These are phyloP conservation scores for Hypomecis atomaria DNA, from an alignment of 2,888 invertebrate genomes.

Conservation along the genomic window DNA sequence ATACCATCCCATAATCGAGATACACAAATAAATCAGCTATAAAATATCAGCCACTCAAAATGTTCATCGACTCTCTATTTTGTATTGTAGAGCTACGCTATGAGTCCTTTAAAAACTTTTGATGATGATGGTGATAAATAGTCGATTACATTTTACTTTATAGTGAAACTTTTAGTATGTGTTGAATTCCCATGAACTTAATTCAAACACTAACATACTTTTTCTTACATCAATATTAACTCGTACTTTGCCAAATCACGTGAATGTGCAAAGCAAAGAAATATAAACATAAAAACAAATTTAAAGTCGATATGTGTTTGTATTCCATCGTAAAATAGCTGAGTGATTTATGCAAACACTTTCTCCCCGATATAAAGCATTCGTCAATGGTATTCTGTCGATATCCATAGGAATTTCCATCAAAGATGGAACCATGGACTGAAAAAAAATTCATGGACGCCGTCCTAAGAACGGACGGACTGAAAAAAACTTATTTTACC, in stretches of 20 bases:
- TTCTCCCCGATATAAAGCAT: slow-evolving; percentile 51
- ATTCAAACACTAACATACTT: neutral
- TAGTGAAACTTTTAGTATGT: neutral
- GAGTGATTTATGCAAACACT: slow-evolving; percentile 40
- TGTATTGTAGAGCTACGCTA: no score
- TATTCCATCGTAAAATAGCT: slow-evolving; percentile 37
- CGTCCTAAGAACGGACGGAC: neutral
- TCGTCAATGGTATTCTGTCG: slow-evolving; percentile 58
- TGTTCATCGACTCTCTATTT: no score
- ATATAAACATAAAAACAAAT: slow-evolving; percentile 34
- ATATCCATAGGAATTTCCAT: slow-evolving; percentile 65
- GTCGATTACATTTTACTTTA: no score
- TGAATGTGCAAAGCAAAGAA: slow-evolving; percentile 14
- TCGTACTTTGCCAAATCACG: slow-evolving; percentile 18
- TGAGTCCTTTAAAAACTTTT: no score
- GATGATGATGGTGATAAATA: no score
- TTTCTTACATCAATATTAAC: neutral
- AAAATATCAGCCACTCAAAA: no score
- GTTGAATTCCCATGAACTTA: no score
- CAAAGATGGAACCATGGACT: slow-evolving; percentile 48
- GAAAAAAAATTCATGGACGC: neutral
- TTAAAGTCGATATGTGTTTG: slow-evolving; percentile 22
- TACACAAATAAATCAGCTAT: no score
- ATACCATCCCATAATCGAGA: no score
- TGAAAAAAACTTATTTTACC: neutral